Conservation (phyloP, 2,113 vertebrate species). For the Cromileptes altivelis region DNA sequence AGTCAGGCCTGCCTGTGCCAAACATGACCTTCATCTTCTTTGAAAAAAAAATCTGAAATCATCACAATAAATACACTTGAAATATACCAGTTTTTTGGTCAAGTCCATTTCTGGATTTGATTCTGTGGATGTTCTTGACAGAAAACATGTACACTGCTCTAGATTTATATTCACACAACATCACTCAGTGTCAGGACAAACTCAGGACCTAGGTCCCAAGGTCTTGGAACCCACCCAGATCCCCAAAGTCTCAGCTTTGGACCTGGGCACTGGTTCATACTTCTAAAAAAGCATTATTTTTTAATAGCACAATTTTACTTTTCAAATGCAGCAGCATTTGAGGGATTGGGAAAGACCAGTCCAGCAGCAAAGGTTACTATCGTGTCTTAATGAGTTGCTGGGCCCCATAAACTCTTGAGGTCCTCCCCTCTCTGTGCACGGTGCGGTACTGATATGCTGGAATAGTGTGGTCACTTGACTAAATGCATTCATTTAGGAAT, state of each 20-base stretch:
- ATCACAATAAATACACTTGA: neutral
- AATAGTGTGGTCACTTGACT: neutral
- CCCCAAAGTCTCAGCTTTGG: too few relatives aligned
- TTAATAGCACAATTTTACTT: neutral
- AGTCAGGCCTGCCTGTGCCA: constrained; percentile 6
- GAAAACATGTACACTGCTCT: neutral
- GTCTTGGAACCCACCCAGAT: too few relatives aligned
- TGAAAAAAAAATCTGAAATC: neutral
- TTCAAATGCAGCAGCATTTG: neutral
- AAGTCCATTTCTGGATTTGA: neutral
- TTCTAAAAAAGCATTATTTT: neutral
- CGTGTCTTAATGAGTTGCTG: neutral
- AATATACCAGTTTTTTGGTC: neutral
- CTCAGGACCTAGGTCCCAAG: neutral
- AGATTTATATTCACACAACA: neutral
- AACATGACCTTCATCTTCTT: neutral
- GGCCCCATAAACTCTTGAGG: too few relatives aligned
- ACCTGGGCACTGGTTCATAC: neutral
- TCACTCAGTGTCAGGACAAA: neutral
- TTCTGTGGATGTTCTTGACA: neutral
- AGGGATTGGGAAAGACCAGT: neutral
- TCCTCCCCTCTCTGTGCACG: neutral
- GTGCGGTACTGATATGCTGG: neutral
- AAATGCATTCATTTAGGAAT: neutral
- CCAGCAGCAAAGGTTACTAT: neutral